Base-by-base conservation (phyloP, 2,888 invertebrate genomes). In the Dasysyrphus tricinctus region DNA sequence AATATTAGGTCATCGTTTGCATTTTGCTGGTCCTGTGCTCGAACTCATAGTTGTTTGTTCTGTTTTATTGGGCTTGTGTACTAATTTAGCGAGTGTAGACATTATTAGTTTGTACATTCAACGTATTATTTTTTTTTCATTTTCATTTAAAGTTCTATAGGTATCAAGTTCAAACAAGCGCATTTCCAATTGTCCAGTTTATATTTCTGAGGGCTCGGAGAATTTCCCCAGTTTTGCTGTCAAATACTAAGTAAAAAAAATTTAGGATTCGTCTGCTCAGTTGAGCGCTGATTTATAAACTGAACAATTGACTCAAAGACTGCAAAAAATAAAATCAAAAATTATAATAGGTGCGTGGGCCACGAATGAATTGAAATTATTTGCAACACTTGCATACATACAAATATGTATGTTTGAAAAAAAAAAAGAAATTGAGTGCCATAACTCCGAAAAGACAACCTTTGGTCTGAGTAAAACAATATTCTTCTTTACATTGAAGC, bases 1-100 rank as follows among this genome's bases (percentile, higher is more conserved):
- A 65, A 32, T 32, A 47, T 65, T 65, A 47, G 65, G 32, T 65
- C 65, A 65, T 65, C 47, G 9, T 34, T n/a, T 65, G 32, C 32
- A 34, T 47, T 65, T 65, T 63, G 11, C 5, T n/a, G n/a, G 9
- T n/a, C 12, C 12, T 44, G 44, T 44, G 9, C 32, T 63, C 3
- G 42, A 24, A 39, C 12, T 51, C 24, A 12, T 14, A 49, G 2
- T 47, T 49, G 9, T 49, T 3, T 49, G 7, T n/a, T 49, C 16
- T 16, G 8, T 3, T 12, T 11, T 24, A 12, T 3, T 51, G 11
- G 11, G 5, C 51, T 24, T 5, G 24, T 51, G 19, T 5, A 4
- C 39, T 39, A 4, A 39, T 0, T 14, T 5, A 42, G 5, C 14
- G 42, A 14, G 42, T 42, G 12, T 42, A 42, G 42, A 32, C 32